A percentile compares a stretch with the other conserved stretches of the same genome.
Evolutionary conservation across 2,113 vertebrate species (phyloP).

Genomic region (Ptilorrhoa leucosticta): DNA sequence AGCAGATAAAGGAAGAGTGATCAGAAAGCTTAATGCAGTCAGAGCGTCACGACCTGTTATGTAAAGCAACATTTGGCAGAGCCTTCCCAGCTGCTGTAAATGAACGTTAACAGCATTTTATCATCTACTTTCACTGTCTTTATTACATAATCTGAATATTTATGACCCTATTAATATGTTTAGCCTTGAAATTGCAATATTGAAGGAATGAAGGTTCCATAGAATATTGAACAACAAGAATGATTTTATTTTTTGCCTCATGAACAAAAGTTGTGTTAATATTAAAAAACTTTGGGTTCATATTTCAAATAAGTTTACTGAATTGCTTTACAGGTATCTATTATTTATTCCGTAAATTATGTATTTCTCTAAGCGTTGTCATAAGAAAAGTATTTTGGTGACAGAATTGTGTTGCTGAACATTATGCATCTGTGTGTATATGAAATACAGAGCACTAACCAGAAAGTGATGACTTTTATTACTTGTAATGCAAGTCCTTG

Average conservation of each 20-base stretch:
- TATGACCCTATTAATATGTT: conserved; percentile 66
- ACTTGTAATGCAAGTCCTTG: background rate
- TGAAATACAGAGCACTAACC: background rate
- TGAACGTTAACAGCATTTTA: conserved; percentile 70
- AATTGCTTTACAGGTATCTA: background rate
- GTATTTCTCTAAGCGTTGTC: background rate
- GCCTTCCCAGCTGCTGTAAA: conserved; percentile 66
- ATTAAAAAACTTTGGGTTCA: background rate
- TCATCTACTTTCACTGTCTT: conserved; percentile 58
- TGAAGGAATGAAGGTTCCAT: conserved; percentile 29
- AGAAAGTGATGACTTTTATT: background rate
- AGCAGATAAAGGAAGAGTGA: conserved; percentile 61
- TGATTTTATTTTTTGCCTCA: conserved; percentile 40
- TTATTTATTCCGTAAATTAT: background rate
- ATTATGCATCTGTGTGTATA: background rate
- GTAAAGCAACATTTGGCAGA: conserved; percentile 69
- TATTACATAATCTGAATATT: conserved; percentile 72
- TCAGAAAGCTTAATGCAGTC: conserved; percentile 67
- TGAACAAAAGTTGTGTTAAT: background rate
- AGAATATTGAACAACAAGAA: conserved; percentile 17
- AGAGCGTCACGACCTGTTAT: conserved; percentile 56
- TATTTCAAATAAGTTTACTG: background rate
- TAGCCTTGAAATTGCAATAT: conserved; percentile 64
- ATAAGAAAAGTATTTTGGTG: background rate
- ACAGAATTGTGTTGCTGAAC: background rate